A percentile compares a stretch with the other conserved stretches of the same genome.
phyloP scores from a whole-genome alignment of 1,140 invertebrate genomes.

The Leptestheria dahalacensis region DNA sequence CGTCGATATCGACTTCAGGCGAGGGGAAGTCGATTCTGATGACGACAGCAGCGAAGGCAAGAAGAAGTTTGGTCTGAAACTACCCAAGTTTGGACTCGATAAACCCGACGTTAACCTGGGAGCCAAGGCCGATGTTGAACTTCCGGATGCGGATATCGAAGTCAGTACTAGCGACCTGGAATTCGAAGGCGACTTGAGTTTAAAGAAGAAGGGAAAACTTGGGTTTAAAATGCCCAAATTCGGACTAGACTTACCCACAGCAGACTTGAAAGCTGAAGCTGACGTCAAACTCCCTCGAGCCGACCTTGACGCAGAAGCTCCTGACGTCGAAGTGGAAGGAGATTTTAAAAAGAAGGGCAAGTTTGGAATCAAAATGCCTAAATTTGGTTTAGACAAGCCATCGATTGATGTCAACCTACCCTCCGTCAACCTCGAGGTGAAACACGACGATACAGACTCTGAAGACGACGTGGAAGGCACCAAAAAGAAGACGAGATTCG shows the following conservation, averaged over 20 bases:
- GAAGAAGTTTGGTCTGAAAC: not conserved
- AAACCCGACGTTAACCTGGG: slow-evolving; percentile 5
- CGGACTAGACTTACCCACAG: not conserved
- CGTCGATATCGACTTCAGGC: not conserved
- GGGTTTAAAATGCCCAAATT: not conserved
- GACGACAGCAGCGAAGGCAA: not conserved
- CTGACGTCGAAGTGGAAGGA: not conserved
- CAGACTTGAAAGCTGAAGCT: not conserved
- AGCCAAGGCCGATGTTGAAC: not conserved
- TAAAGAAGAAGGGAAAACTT: not conserved
- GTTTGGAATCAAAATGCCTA: slow-evolving; percentile 9
- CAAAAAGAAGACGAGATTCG: slow-evolving; percentile 1
- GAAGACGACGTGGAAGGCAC: not conserved
- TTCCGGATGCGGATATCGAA: not conserved
- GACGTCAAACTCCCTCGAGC: not conserved
- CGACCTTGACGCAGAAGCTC: too few species aligned
- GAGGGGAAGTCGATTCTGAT: not conserved
- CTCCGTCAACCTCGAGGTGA: not conserved
- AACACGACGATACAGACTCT: not conserved
- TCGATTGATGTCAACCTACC: not conserved
- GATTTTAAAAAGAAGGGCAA: not conserved
- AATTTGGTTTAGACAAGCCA: slow-evolving; percentile 3
- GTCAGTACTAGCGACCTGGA: not conserved
- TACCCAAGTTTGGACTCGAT: not conserved
- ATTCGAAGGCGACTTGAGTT: too few species aligned